Conservation (phyloP, 2,113 vertebrate species). For the Xenus cinereus region DNA sequence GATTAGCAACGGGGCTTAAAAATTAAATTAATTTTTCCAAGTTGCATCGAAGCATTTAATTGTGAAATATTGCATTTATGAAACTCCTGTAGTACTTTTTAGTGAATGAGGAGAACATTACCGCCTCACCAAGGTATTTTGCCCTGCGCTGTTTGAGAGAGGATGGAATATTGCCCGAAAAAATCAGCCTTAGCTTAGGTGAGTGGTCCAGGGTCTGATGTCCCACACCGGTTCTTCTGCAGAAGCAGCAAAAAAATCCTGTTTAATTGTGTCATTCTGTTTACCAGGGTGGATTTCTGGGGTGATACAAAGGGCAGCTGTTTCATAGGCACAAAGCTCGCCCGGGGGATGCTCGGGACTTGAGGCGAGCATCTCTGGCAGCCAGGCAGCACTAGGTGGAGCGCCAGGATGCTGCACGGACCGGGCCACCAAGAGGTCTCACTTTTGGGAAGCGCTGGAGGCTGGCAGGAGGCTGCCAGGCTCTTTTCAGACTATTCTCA, state of each 20-base stretch:
- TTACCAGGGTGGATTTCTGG: not conserved
- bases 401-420: fast-evolving
- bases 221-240: not conserved
- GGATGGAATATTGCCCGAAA: not conserved
- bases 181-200: not conserved
- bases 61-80: not conserved
- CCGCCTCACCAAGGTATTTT: not conserved
- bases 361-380: not conserved
- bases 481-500: not conserved
- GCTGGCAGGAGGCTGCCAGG: not conserved
- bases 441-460: too few relatives aligned
- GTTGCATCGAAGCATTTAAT: not conserved
- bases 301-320: not conserved
- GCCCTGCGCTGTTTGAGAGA: not conserved
- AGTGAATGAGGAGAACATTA: not conserved
- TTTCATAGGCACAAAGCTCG: not conserved
- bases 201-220: not conserved
- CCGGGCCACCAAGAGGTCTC: fast-evolving
- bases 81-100: not conserved
- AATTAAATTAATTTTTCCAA: not conserved
- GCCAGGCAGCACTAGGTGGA: not conserved
- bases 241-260: not conserved
- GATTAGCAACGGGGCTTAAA: not conserved
- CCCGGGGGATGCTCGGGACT: not conserved
- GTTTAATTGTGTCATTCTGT: not conserved